These are phyloP conservation scores for Norana najaformis DNA, from an alignment of 2,888 invertebrate species.

Conservation along the genomic window DNA sequence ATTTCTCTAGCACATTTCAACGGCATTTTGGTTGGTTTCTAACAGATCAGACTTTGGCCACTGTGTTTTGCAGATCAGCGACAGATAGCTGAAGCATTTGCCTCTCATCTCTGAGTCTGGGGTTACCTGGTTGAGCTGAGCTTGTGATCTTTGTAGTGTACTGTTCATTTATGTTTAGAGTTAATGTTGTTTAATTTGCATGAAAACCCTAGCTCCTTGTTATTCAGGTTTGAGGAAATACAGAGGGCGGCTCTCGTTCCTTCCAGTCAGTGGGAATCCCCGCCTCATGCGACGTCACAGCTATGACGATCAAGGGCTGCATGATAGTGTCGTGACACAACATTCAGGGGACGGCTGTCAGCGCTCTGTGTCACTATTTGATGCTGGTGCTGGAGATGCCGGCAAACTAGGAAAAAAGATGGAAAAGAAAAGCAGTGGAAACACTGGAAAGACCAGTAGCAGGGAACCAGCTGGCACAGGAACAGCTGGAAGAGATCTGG, in stretches of 20 bases:
- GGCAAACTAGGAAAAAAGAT: neutral
- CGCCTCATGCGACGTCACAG: neutral
- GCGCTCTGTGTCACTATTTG: neutral
- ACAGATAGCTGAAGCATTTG: no score
- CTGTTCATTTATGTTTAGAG: neutral
- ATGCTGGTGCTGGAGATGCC: neutral
- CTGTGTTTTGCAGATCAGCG: no score
- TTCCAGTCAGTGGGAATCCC: conserved; percentile 65
- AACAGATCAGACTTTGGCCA: no score
- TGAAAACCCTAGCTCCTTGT: neutral
- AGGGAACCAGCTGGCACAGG: neutral
- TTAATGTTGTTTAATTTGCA: neutral
- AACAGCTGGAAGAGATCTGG: neutral
- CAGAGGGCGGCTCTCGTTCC: conserved; percentile 81
- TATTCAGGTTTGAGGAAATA: conserved; percentile 75
- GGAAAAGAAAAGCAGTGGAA: neutral
- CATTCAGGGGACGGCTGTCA: neutral
- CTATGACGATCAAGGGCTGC: neutral
- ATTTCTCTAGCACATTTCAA: no score
- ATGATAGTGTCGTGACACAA: neutral
- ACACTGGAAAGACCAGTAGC: neutral
- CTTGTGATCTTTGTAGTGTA: neutral
- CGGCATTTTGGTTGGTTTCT: no score
- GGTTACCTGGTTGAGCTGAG: no score
- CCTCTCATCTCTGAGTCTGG: no score